phyloP scores from a whole-genome alignment of 2,888 invertebrate species.

The Ametastegia equiseti region DNA sequence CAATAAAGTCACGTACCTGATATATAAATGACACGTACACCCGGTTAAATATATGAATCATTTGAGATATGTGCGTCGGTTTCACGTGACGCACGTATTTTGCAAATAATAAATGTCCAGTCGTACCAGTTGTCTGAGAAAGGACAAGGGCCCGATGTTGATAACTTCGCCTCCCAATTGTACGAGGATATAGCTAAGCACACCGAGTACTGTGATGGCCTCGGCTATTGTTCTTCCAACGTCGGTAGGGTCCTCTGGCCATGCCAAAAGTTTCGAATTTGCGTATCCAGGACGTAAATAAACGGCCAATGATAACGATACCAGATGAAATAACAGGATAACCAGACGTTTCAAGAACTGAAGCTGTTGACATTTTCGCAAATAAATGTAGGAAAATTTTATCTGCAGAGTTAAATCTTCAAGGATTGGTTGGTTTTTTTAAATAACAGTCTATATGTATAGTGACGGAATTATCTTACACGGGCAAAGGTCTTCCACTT shows the following conservation, averaged over 20 bases:
- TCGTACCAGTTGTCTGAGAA: slow-evolving; percentile 93
- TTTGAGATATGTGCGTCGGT: background rate
- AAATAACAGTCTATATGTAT: background rate
- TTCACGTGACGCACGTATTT: background rate
- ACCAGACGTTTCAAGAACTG: slow-evolving; percentile 95
- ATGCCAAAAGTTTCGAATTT: slow-evolving; percentile 78
- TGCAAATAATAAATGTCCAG: slow-evolving; percentile 6
- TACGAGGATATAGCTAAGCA: slow-evolving; percentile 91
- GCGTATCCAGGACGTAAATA: slow-evolving; percentile 90
- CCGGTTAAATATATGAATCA: background rate
- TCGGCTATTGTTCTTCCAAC: slow-evolving; percentile 80
- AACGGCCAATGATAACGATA: slow-evolving; percentile 92
- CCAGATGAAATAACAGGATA: slow-evolving; percentile 91
- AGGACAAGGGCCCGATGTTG: slow-evolving; percentile 94
- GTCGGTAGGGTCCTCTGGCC: slow-evolving; percentile 78
- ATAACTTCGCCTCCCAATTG: slow-evolving; percentile 97
- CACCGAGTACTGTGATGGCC: slow-evolving; percentile 90
- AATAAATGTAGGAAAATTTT: background rate
- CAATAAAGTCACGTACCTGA: background rate
- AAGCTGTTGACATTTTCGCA: slow-evolving; percentile 78
- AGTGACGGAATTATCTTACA: slow-evolving; percentile 77
- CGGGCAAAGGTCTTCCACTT: slow-evolving; percentile 99
- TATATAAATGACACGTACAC: background rate
- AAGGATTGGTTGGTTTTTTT: slow-evolving; percentile 23
- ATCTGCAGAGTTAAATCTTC: slow-evolving; percentile 56